A percentile compares a stretch with the other conserved stretches of the same genome.
Evolutionary conservation across 2,888 invertebrate species (phyloP).

Genomic region (Trichogramma evanescens): DNA sequence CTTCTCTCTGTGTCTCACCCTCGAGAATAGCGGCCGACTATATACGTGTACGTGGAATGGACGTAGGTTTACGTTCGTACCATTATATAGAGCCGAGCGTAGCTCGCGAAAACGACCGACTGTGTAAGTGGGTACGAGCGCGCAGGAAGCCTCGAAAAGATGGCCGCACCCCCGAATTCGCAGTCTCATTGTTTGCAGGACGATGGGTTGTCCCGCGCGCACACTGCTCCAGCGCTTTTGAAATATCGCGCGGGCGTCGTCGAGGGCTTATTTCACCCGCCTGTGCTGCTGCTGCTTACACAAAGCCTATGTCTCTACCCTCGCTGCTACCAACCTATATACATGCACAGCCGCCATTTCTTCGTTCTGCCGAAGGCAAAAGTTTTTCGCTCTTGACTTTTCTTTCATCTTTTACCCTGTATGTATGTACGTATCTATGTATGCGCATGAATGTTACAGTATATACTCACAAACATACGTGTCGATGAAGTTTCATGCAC

Average conservation of each 20-base stretch:
- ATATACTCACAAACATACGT: too few species aligned
- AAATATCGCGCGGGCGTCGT: not conserved
- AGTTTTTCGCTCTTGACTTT: too few species aligned
- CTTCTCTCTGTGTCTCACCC: not conserved
- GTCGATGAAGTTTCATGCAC: too few species aligned
- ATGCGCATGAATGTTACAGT: too few species aligned
- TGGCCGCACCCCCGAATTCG: not conserved
- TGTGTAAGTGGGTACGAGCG: not conserved
- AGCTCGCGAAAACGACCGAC: too few species aligned
- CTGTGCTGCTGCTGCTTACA: not conserved
- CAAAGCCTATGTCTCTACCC: not conserved
- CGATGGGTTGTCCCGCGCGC: conserved; percentile 10
- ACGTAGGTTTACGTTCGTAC: too few species aligned
- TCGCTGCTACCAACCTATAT: not conserved
- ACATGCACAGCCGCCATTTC: conserved; percentile 12
- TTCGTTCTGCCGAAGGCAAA: conserved; percentile 2
- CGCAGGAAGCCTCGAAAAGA: conserved; percentile 4
- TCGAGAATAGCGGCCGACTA: not conserved
- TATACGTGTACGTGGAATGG: too few species aligned
- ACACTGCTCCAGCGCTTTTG: not conserved
- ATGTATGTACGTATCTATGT: too few species aligned
- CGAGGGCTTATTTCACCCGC: conserved; percentile 10
- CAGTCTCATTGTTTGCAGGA: not conserved
- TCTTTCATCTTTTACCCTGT: too few species aligned
- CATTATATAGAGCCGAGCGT: too few species aligned